Conservation (phyloP, 1,140 invertebrate species). For the Magallana gigas region DNA sequence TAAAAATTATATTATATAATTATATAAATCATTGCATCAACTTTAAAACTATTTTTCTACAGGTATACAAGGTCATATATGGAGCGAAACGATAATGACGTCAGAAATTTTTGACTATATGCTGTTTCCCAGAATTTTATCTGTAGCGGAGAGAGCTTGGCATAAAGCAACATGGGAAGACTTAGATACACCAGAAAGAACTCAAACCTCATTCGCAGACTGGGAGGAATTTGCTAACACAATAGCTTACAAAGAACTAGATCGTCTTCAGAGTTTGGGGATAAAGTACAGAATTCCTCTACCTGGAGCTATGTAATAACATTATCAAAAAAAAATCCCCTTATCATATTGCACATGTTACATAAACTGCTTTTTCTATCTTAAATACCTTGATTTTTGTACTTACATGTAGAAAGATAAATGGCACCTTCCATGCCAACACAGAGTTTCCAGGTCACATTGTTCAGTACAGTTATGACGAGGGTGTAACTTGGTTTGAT, state of each 20-base stretch:
- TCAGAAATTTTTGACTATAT: constrained; percentile 68
- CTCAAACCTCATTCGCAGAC: constrained; percentile 55
- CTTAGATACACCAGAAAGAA: constrained; percentile 34
- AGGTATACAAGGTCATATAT: constrained; percentile 74
- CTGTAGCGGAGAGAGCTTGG: constrained; percentile 75
- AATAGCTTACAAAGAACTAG: constrained; percentile 70
- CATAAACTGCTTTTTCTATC: too few species aligned
- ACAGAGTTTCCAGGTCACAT: constrained; percentile 57
- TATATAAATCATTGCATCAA: neutral
- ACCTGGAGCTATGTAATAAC: constrained; percentile 71
- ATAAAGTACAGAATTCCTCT: constrained; percentile 71
- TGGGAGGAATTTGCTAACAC: constrained; percentile 71
- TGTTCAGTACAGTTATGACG: constrained; percentile 61
- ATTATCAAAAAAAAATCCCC: too few species aligned
- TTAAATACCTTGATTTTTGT: too few species aligned
- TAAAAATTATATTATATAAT: too few species aligned
- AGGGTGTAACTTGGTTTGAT: constrained; percentile 57
- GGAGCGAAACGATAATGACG: constrained; percentile 68
- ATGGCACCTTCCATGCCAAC: constrained; percentile 42
- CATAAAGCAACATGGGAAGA: constrained; percentile 73
- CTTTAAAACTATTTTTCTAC: neutral
- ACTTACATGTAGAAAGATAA: constrained; percentile 34
- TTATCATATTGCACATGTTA: too few species aligned
- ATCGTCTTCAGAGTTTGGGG: constrained; percentile 65
- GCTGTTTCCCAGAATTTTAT: constrained; percentile 71